Conservation (phyloP, 2,113 vertebrate species). For the Oryzias melastigma region DNA sequence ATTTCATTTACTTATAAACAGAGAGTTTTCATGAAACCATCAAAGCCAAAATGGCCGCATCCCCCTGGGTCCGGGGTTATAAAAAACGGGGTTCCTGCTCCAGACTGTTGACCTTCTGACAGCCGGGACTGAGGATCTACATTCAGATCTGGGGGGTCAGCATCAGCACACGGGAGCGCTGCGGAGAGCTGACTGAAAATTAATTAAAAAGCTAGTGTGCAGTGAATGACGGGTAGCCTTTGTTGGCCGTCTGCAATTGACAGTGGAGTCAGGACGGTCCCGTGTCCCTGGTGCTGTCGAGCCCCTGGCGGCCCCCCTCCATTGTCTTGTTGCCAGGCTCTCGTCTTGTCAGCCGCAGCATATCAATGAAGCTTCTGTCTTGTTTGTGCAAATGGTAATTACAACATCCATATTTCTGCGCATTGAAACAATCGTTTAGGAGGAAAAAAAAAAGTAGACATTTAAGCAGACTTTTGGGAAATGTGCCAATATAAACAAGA, state of each 20-base stretch:
- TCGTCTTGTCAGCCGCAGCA: constrained; percentile 85
- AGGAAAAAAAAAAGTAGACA: constrained; percentile 32
- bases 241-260: constrained; percentile 89
- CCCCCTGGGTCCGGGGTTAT: constrained; percentile 46
- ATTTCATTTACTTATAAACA: too few species aligned
- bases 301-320: constrained; percentile 85
- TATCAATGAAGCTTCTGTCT: constrained; percentile 94
- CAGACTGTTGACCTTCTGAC: constrained; percentile 71
- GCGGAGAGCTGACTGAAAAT: constrained; percentile 93
- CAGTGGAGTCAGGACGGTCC: constrained; percentile 87
- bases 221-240: constrained; percentile 87
- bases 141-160: constrained; percentile 72
- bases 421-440: constrained; percentile 86
- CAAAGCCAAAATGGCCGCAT: constrained; percentile 47
- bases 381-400: constrained; percentile 93
- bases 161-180: constrained; percentile 71
- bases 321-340: constrained; percentile 88
- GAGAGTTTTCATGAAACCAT: too few species aligned
- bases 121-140: constrained; percentile 55
- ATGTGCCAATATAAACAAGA: constrained; percentile 37
- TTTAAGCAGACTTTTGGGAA: constrained; percentile 50
- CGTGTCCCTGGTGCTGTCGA: constrained; percentile 82
- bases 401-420: constrained; percentile 94
- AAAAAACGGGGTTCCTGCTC: constrained; percentile 48
- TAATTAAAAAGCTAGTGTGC: constrained; percentile 97